These are phyloP conservation scores for Ctenodactylus gundi DNA, from an alignment of 2,113 vertebrate species.

Conservation along the genomic window DNA sequence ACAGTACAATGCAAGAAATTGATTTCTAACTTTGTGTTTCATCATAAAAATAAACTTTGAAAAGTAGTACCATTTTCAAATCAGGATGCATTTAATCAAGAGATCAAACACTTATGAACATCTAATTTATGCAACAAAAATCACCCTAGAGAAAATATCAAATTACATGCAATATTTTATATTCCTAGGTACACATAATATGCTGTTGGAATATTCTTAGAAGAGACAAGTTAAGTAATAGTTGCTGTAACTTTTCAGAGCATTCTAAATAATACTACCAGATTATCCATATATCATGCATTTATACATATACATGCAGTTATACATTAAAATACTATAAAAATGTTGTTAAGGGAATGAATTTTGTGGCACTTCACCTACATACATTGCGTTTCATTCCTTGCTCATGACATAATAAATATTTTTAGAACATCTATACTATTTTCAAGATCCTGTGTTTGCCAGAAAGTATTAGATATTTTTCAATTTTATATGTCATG, in stretches of 20 bases:
- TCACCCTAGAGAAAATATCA: not conserved
- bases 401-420: not conserved
- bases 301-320: too few species aligned
- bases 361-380: not conserved
- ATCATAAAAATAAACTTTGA: not conserved
- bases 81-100: conserved; percentile 19
- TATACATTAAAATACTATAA: not conserved
- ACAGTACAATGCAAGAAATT: not conserved
- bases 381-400: not conserved
- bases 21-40: not conserved
- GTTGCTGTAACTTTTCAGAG: not conserved
- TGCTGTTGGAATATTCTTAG: not conserved
- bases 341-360: not conserved
- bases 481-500: not conserved
- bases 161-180: not conserved
- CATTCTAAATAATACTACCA: not conserved
- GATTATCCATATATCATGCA: not conserved
- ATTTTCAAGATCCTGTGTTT: not conserved
- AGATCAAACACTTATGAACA: not conserved
- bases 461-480: not conserved
- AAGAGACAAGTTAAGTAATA: not conserved
- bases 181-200: not conserved
- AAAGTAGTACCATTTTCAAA: conserved; percentile 33
- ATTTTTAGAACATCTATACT: not conserved
- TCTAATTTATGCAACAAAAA: not conserved